These are phyloP conservation scores for Corythornis leucogaster DNA, from an alignment of 2,797 vertebrate genomes.

Conservation along the genomic window DNA sequence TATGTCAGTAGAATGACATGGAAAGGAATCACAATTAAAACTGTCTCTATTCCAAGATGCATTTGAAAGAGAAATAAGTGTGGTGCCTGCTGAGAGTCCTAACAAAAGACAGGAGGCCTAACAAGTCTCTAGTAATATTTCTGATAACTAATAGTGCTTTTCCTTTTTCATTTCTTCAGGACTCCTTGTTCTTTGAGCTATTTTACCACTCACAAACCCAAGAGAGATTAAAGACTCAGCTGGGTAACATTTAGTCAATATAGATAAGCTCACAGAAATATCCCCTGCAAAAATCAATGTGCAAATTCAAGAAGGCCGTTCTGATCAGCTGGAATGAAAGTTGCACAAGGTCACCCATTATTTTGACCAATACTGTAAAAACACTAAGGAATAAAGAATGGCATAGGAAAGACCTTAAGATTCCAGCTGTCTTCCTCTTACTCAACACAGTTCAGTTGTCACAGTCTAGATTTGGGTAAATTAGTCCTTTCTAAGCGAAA, in stretches of 20 bases:
- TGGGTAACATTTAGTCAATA: conserved; percentile 41
- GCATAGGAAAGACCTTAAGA: background rate
- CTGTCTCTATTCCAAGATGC: background rate
- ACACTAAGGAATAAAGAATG: background rate
- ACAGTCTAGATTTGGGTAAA: background rate
- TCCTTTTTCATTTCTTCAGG: conserved; percentile 1
- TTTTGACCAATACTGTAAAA: background rate
- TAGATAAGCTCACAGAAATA: conserved; percentile 32
- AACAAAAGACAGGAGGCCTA: background rate
- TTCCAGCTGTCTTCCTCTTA: background rate
- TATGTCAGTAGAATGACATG: background rate
- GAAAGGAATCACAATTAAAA: background rate
- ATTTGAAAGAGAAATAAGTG: background rate
- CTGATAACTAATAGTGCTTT: background rate
- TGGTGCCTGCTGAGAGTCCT: background rate
- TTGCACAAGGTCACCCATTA: background rate
- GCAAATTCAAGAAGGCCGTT: background rate
- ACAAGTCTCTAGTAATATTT: background rate
- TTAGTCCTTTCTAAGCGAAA: background rate
- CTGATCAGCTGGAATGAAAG: conserved; percentile 6
- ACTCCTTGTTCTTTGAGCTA: background rate
- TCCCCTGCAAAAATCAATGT: conserved; percentile 34
- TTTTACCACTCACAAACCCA: background rate
- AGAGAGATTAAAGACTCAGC: conserved; percentile 14
- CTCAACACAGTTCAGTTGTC: background rate